Conservation (phyloP, 2,888 invertebrate genomes). For the Chymomyza caudatula region DNA sequence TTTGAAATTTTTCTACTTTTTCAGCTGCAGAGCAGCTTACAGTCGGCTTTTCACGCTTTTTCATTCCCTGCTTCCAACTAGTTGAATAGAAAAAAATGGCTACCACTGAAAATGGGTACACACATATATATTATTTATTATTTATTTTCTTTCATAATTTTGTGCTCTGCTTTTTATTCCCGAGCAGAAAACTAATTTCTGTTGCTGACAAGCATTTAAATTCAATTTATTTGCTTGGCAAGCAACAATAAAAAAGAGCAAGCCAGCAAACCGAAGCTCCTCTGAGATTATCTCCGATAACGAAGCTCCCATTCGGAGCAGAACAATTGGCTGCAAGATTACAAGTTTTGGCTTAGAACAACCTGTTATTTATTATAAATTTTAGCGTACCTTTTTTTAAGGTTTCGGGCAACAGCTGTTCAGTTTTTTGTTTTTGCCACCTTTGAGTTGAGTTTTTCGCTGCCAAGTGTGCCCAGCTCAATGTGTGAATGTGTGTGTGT, state of each 20-base stretch:
- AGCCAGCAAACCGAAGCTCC: neutral
- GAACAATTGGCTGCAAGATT: neutral
- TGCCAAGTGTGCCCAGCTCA: neutral
- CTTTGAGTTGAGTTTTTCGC: neutral
- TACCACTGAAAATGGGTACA: neutral
- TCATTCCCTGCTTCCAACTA: neutral
- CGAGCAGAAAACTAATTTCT: slow-evolving; percentile 58
- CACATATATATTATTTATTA: neutral
- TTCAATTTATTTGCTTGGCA: slow-evolving; percentile 52
- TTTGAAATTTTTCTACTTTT: no score
- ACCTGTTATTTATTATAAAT: neutral
- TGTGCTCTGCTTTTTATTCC: slow-evolving; percentile 14
- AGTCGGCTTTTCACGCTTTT: no score
- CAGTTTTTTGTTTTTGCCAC: slow-evolving; percentile 31
- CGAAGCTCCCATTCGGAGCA: neutral
- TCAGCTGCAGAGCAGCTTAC: no score
- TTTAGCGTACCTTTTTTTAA: neutral
- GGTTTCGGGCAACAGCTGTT: slow-evolving; percentile 33
- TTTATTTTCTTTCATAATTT: neutral
- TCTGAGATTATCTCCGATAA: slow-evolving; percentile 24
- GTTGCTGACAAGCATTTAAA: slow-evolving; percentile 66
- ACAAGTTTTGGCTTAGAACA: neutral
- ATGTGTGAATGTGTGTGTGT: no score
- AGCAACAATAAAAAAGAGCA: slow-evolving; percentile 29
- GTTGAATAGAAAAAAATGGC: neutral